phyloP scores from a whole-genome alignment of 2,888 invertebrate genomes.

The Baronia brevicornis region DNA sequence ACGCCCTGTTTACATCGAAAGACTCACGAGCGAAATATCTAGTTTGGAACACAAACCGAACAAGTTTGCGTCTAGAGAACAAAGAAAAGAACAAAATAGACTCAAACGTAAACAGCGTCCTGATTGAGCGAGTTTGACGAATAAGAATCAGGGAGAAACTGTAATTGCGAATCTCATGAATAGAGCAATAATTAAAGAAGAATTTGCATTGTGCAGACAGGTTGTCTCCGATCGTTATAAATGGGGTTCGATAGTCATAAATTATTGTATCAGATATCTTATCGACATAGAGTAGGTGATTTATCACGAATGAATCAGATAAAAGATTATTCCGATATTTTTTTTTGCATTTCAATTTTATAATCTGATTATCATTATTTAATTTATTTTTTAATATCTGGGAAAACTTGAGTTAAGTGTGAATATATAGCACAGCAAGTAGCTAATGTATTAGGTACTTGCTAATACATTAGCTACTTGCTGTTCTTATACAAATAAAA shows the following conservation, averaged over 20 bases:
- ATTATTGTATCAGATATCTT: slow-evolving; percentile 47
- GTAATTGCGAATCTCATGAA: slow-evolving; percentile 29
- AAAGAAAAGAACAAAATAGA: slow-evolving; percentile 13
- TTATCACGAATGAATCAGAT: slow-evolving; percentile 45
- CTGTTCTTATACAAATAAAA: too few species aligned
- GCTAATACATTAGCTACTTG: too few species aligned
- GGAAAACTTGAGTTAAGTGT: too few species aligned
- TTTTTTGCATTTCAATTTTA: slow-evolving; percentile 18
- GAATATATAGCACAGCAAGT: too few species aligned
- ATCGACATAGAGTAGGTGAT: slow-evolving; percentile 42
- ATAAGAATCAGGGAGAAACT: too few species aligned
- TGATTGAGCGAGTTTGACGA: too few species aligned
- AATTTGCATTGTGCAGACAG: slow-evolving; percentile 50
- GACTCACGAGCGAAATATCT: slow-evolving; percentile 34
- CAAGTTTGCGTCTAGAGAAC: slow-evolving; percentile 19
- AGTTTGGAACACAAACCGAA: slow-evolving; percentile 15
- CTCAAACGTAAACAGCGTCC: slow-evolving; percentile 19
- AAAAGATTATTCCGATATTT: slow-evolving; percentile 36
- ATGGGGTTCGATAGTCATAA: slow-evolving; percentile 41
- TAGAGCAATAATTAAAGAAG: slow-evolving; percentile 42
- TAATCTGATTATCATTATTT: background rate
- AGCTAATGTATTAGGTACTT: too few species aligned
- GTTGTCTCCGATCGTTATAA: slow-evolving; percentile 45
- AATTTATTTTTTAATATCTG: too few species aligned
- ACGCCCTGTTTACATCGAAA: slow-evolving; percentile 37